Evolutionary conservation across 2,113 vertebrate species (phyloP), one percentile per base, ranked within the genome.

Genomic region (Centropus bengalensis): DNA sequence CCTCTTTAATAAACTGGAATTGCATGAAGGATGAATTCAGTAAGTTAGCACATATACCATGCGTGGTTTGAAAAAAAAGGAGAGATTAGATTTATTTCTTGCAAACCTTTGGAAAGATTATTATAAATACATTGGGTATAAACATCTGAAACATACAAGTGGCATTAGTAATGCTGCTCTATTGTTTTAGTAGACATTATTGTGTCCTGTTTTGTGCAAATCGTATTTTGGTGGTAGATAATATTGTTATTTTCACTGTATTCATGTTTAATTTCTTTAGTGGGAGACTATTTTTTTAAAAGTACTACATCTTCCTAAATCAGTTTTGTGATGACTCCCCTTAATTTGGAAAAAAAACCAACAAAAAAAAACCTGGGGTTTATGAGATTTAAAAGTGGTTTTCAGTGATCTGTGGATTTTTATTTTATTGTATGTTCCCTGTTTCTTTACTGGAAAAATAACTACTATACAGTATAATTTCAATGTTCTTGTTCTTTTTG

Each of bases 1-100:
- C 98, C 97, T 98, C 98, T 98, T 98, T 98, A 98, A 98, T 98
- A 98, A 98, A 98, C 97, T 98, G 95, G 93, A 97, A 98, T 97
- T 97, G 97, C 97, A 97, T 97, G 97, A 98, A 98, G 97, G 96
- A 98, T 98, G 97, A 98, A 98, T 98, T 97, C 96, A 96, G 97
- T 94, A 97, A 96, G 97, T 97, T 97, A 97, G 93, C 95, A 96
- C 85, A 96, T 95, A 95, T 85, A 93, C 93, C 92, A 75, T 40
- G 92, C 85, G 74, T 86, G 91, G 92, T 97, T 96, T 82, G 89
- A 33, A 33, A 71, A 86, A 84, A 91, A 89, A 70, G 68, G 79
- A 54, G 30, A 96, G 90, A 94, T 94, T 66, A 59, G 79, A 95
- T 91, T 96, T 97, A 94, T 95, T 97, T 95, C 90, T 97, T 90